phyloP scores from a whole-genome alignment of 1,140 invertebrate species.

The Brachionus rubens region DNA sequence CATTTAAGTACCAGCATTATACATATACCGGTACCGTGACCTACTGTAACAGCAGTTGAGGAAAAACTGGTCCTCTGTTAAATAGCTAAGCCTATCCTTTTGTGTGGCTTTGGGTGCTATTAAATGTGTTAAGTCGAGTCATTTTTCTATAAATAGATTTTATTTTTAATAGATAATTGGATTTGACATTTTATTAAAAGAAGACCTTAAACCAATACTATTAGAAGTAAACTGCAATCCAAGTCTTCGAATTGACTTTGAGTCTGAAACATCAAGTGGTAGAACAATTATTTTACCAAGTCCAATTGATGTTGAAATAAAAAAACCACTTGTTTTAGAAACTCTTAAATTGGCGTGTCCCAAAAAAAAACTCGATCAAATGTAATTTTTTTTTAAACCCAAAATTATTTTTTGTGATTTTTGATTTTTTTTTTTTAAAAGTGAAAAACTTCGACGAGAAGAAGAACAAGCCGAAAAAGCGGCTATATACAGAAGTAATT shows the following conservation, averaged over 20 bases:
- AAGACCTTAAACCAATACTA: conserved; percentile 76
- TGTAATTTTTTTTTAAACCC: not conserved
- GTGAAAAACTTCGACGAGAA: conserved; percentile 39
- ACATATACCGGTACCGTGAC: no score
- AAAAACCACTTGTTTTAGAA: conserved; percentile 50
- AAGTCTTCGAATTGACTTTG: conserved; percentile 61
- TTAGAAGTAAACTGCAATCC: conserved; percentile 68
- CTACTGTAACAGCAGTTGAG: no score
- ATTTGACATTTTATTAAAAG: conserved; percentile 80
- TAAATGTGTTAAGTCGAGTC: conserved; percentile 70
- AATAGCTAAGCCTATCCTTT: no score
- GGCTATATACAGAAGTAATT: not conserved
- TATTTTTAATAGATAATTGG: conserved; percentile 66
- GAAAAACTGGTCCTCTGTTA: no score
- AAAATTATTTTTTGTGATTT: not conserved
- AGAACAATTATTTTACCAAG: conserved; percentile 51
- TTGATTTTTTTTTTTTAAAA: not conserved
- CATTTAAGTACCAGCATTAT: no score
- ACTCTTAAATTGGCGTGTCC: conserved; percentile 39
- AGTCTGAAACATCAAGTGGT: conserved; percentile 54
- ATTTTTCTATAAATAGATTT: no score
- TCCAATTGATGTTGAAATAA: conserved; percentile 57
- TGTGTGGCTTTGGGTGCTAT: not conserved
- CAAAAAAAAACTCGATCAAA: conserved; percentile 29
- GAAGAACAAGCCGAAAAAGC: conserved; percentile 24